These are phyloP conservation scores for Drosophila recens DNA, from an alignment of 2,888 invertebrate genomes.

Conservation along the genomic window DNA sequence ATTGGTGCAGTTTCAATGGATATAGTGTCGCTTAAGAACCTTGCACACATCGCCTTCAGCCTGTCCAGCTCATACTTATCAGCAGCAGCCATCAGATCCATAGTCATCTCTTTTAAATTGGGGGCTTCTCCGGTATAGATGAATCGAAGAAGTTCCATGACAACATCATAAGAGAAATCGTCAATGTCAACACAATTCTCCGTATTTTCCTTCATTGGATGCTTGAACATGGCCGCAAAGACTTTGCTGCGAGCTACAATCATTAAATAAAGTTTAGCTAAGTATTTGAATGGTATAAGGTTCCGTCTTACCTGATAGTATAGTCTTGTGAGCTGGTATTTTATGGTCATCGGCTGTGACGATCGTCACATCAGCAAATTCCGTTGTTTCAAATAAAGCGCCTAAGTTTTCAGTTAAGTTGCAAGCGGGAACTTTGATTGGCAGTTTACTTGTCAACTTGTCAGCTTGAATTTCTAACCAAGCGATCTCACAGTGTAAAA, in stretches of 20 bases:
- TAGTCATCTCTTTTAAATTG: constrained; percentile 98
- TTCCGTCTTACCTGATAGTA: constrained; percentile 86
- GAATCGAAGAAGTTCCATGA: constrained; percentile 97
- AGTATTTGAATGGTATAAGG: not conserved
- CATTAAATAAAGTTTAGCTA: constrained; percentile 10
- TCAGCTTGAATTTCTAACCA: too few species aligned
- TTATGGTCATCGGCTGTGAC: constrained; percentile 93
- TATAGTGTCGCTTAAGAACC: constrained; percentile 95
- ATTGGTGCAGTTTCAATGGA: constrained; percentile 98
- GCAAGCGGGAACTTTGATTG: constrained; percentile 95
- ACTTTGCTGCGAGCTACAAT: constrained; percentile 96
- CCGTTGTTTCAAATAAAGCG: constrained; percentile 96
- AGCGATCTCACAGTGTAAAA: too few species aligned
- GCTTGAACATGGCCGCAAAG: constrained; percentile 99
- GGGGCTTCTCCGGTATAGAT: constrained; percentile 98
- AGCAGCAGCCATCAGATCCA: constrained; percentile 97
- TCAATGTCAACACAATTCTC: constrained; percentile 97
- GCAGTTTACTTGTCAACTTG: constrained; percentile 86
- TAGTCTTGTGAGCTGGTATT: constrained; percentile 98
- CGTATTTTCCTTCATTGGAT: constrained; percentile 98
- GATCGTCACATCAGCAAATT: constrained; percentile 98
- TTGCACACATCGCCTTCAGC: constrained; percentile 99
- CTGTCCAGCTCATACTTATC: constrained; percentile 99
- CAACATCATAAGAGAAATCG: constrained; percentile 98
- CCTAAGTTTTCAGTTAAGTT: constrained; percentile 96